Percentiles rank a stretch among this genome's conserved stretches.
phyloP scores from a whole-genome alignment of 2,888 invertebrate species.

The Campoplex nolae region DNA sequence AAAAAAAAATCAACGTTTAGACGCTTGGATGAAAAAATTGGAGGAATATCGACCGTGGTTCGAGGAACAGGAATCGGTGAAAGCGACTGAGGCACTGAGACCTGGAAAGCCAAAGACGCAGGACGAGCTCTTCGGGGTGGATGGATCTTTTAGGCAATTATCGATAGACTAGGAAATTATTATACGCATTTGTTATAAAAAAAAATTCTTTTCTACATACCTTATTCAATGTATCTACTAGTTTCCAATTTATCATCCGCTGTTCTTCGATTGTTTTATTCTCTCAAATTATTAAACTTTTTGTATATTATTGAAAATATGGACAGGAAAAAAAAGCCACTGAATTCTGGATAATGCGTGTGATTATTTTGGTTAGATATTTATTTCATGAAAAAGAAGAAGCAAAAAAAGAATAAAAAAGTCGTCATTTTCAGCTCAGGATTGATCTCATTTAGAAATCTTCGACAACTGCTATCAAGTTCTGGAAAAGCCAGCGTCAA shows the following conservation, averaged over 20 bases:
- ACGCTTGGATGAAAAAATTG: conserved; percentile 92
- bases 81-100: conserved; percentile 92
- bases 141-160: conserved; percentile 94
- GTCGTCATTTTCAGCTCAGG: background rate
- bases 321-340: background rate
- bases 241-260: background rate
- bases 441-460: background rate
- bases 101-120: conserved; percentile 94
- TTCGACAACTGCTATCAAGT: background rate
- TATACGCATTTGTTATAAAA: background rate
- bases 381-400: background rate
- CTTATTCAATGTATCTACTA: conserved; percentile 5
- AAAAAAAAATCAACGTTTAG: conserved; percentile 83
- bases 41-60: conserved; percentile 93
- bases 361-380: background rate
- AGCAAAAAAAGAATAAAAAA: background rate
- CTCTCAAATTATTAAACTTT: background rate
- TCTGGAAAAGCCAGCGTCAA: background rate
- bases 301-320: background rate
- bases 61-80: conserved; percentile 90
- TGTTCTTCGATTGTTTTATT: background rate
- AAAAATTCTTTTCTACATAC: background rate
- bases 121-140: conserved; percentile 95
- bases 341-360: background rate
- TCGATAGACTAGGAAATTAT: conserved; percentile 89